Evolutionary conservation across 2,113 vertebrate species (phyloP).

Genomic region (Thomomys bottae): DNA sequence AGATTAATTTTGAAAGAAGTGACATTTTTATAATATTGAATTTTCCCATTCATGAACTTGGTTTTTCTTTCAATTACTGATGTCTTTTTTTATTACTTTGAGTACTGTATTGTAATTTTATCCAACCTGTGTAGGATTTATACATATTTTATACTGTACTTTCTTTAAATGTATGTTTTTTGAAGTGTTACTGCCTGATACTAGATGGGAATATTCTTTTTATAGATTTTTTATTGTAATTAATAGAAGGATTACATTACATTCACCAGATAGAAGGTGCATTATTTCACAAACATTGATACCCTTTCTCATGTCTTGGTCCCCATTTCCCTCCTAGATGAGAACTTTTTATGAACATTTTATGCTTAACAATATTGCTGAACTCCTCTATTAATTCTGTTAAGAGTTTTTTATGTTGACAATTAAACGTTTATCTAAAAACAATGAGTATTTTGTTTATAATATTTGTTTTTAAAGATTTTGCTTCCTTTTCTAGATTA

Average conservation of each 20-base stretch:
- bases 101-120: slow-evolving; percentile 29
- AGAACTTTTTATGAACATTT: no score
- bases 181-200: background rate
- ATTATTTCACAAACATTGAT: no score
- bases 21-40: slow-evolving; percentile 62
- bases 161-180: slow-evolving; percentile 18
- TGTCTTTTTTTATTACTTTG: slow-evolving; percentile 48
- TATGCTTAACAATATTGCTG: no score
- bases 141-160: slow-evolving; percentile 16
- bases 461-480: slow-evolving; percentile 23
- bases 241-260: no score
- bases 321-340: background rate
- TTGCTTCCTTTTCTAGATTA: background rate
- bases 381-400: background rate
- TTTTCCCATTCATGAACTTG: slow-evolving; percentile 57
- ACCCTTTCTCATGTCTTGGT: no score
- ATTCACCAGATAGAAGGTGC: no score
- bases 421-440: background rate
- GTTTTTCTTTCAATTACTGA: slow-evolving; percentile 61
- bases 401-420: slow-evolving; percentile 12
- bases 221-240: background rate
- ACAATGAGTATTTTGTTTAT: background rate
- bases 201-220: background rate
- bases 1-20: slow-evolving; percentile 68
- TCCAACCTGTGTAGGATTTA: background rate